Percentiles rank a stretch among this genome's conserved stretches.
Evolutionary conservation across 1,140 invertebrate species (phyloP).

Genomic region (Maconellicoccus hirsutus): DNA sequence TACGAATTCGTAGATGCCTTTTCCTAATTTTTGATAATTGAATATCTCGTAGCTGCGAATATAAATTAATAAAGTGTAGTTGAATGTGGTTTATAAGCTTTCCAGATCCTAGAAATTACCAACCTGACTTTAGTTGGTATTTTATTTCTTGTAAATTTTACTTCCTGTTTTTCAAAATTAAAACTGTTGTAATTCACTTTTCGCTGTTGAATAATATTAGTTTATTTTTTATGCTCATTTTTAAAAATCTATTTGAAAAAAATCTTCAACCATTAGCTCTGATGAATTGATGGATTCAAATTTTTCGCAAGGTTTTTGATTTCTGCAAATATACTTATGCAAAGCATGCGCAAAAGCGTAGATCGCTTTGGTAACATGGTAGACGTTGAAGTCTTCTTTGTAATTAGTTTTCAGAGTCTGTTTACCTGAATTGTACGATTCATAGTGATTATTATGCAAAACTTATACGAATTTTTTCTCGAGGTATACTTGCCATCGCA

Average conservation of each 20-base stretch:
- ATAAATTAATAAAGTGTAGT: no score
- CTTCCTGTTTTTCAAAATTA: no score
- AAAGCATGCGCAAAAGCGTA: constrained; percentile 55
- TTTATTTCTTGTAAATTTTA: no score
- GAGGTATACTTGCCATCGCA: constrained; percentile 27
- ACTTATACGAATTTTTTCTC: no score
- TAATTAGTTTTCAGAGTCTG: not conserved
- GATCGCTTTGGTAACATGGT: constrained; percentile 62
- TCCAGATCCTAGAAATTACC: no score
- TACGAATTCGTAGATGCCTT: constrained; percentile 52
- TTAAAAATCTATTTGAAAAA: not conserved
- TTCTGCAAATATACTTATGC: constrained; percentile 40
- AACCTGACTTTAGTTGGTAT: no score
- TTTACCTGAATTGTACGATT: not conserved
- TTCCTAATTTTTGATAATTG: constrained; percentile 57
- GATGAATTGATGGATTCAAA: constrained; percentile 50
- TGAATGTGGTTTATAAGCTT: no score
- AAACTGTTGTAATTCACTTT: no score
- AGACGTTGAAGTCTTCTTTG: constrained; percentile 61
- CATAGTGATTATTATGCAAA: no score
- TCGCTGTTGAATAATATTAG: no score
- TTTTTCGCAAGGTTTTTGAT: constrained; percentile 43
- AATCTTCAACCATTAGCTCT: not conserved
- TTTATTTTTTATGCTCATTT: no score
- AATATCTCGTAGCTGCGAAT: constrained; percentile 66